Conservation (phyloP, 2,797 vertebrate species). For the Spea hammondii region DNA sequence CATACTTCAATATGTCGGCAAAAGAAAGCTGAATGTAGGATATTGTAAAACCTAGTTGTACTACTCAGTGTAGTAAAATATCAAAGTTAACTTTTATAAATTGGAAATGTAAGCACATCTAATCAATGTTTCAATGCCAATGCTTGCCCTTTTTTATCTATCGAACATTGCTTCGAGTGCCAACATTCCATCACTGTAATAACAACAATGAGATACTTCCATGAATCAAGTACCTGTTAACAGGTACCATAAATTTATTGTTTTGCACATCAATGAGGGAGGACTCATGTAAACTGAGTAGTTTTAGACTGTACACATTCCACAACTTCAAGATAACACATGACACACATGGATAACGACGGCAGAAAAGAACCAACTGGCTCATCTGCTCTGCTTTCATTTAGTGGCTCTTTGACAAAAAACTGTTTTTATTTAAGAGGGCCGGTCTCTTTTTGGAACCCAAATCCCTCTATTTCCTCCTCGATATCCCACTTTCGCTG, state of each 20-base stretch:
- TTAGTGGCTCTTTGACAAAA: no score
- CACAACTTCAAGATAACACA: no score
- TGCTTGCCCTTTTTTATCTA: constrained; percentile 43
- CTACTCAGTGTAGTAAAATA: neutral
- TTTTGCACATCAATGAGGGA: neutral
- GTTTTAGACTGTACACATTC: neutral
- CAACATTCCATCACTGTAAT: constrained; percentile 60
- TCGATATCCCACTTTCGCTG: no score
- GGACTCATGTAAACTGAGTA: neutral
- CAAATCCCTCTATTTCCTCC: no score
- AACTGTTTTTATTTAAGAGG: no score
- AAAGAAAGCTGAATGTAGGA: neutral
- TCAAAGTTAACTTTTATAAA: constrained; percentile 10
- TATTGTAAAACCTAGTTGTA: neutral
- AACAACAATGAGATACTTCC: constrained; percentile 57
- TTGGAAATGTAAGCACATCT: neutral
- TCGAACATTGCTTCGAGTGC: constrained; percentile 56
- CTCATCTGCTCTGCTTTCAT: no score
- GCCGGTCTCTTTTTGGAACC: no score
- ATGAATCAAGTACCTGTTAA: constrained; percentile 60
- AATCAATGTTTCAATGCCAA: constrained; percentile 48
- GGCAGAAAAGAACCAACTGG: no score
- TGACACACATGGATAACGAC: no score
- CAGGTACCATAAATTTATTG: neutral
- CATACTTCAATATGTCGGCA: neutral